These are phyloP conservation scores for Lucifuga dentata DNA, from an alignment of 2,113 vertebrate genomes.

Conservation along the genomic window DNA sequence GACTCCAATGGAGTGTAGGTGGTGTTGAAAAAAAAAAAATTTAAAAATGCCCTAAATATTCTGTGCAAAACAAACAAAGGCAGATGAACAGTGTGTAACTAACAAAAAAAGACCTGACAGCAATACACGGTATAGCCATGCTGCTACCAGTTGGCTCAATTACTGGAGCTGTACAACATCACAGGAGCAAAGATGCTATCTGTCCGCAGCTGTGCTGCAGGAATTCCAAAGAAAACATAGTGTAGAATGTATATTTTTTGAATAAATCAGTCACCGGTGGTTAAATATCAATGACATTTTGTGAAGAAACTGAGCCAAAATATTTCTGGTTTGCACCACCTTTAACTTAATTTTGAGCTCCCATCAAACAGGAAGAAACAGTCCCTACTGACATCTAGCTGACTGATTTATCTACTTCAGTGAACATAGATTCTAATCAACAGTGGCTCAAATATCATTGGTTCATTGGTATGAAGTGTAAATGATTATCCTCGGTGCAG, in stretches of 20 bases:
- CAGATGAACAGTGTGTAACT: conserved; percentile 12
- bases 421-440: neutral
- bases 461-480: neutral
- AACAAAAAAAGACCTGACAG: conserved; percentile 26
- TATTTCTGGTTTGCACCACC: neutral
- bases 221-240: conserved; percentile 69
- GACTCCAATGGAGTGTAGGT: conserved; percentile 13
- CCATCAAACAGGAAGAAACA: neutral
- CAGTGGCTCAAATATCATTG: neutral
- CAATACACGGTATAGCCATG: conserved; percentile 27
- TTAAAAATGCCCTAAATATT: conserved; percentile 7
- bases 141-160: conserved; percentile 41
- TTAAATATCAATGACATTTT: conserved; percentile 39
- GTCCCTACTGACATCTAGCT: neutral
- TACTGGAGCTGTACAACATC: conserved; percentile 49
- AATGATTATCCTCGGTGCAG: too few species aligned
- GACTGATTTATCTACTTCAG: too few species aligned
- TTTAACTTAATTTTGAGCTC: neutral
- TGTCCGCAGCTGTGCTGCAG: conserved; percentile 24
- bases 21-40: conserved; percentile 20
- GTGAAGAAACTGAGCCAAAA: conserved; percentile 17
- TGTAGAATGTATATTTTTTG: conserved; percentile 44
- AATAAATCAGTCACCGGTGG: conserved; percentile 33
- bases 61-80: conserved; percentile 26
- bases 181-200: conserved; percentile 64